Base-by-base conservation (phyloP, 1,140 invertebrate species). In the Orchestia grillus region DNA sequence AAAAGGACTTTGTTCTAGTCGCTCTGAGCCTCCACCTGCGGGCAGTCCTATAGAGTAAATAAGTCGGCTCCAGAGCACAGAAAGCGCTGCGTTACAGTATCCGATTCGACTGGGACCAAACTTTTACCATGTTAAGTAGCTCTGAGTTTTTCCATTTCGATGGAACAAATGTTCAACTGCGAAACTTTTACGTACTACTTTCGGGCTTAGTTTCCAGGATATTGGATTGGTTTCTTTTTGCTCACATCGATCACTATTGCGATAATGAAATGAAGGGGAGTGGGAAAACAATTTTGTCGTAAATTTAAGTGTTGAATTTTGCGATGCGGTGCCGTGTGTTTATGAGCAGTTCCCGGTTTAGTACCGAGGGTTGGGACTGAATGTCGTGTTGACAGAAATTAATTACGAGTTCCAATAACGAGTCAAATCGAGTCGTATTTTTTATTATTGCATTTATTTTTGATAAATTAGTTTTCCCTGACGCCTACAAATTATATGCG, bases 91-190 rank as follows among this genome's bases (percentile, higher is more conserved):
- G 62, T 77, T 77, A 77, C 62, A 77, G 42, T 91, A 91, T 42
- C 88, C 41, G 88, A 91, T 43, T 91, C 11, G 88, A 42, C 41
- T 44, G 41, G 19, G 88, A 44, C 88, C 88, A 42, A 91, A 91
- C 88, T 91, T 91, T 91, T 8, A 44, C 88, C 44, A 91, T 91
- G 88, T 91, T 91, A 91, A 91, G 88, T 91, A 91, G 88, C 41
- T 91, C 88, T 44, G 88, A 91, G 88, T 91, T 91, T 91, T 91
- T 91, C 88, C 88, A 91, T 91, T 91, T 91, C 88, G 19, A 91
- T 91, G 41, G 88, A 91, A 91, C 88, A 91, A 91, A 91, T 91
- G 88, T 44, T 91, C 44, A 91, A 91, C 88, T 43, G 88, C 88
- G 44, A 91, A 91, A 91, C 88, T 91, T 88, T 42, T 44, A 91